Conservation (phyloP, 1,140 invertebrate genomes). For the Brachionus asplanchnoidis region DNA sequence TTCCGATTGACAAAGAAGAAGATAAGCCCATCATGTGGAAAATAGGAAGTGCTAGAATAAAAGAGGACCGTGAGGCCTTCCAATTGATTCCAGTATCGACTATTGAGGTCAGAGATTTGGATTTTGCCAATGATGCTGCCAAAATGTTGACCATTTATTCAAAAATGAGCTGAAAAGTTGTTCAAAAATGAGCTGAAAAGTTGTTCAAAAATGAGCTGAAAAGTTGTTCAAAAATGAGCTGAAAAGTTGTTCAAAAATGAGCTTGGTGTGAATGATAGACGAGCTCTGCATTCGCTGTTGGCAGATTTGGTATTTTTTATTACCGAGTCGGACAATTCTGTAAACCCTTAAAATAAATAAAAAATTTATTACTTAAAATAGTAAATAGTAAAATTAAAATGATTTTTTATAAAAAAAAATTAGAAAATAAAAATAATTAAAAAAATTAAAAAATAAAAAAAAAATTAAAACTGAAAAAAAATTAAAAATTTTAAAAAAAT, state of each 20-base stretch:
- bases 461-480: too few species aligned
- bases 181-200: too few species aligned
- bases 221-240: too few species aligned
- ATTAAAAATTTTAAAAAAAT: too few species aligned
- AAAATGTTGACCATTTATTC: constrained; percentile 8
- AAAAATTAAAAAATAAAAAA: too few species aligned
- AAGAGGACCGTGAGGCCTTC: constrained; percentile 98
- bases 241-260: not conserved
- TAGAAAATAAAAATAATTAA: too few species aligned
- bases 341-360: too few species aligned
- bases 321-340: constrained; percentile 87
- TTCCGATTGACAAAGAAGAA: constrained; percentile 90
- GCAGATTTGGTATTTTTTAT: constrained; percentile 88
- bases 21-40: constrained; percentile 97
- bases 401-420: too few species aligned
- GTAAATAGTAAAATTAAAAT: too few species aligned
- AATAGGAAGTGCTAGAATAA: constrained; percentile 61
- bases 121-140: constrained; percentile 98
- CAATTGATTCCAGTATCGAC: constrained; percentile 68
- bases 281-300: constrained; percentile 72
- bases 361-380: too few species aligned
- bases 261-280: not conserved
- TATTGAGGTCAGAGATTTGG: constrained; percentile 79
- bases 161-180: too few species aligned
- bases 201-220: too few species aligned